Evolutionary conservation across 2,888 invertebrate species (phyloP), one percentile per base, ranked within the genome.

Genomic region (Nomada ferruginata): DNA sequence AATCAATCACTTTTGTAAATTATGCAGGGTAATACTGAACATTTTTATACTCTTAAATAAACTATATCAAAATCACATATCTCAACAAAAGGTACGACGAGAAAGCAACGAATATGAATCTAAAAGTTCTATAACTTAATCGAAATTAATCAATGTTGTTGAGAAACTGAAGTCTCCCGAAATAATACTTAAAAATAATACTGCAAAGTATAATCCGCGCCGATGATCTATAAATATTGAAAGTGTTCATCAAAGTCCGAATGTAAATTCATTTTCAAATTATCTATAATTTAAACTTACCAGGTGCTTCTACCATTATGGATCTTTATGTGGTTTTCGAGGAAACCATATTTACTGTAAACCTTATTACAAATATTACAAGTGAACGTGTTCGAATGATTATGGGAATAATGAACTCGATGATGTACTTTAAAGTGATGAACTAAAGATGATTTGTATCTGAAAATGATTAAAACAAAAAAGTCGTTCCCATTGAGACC

Each of bases 381-480:
- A 42, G 18, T 68, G 26, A 74, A 86, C 15, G 7, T 68, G 23
- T 59, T 68, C 0, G 36, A 42, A 36, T 1, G 15, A 47, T 78
- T 42, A 7, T 2, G 10, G n/a, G 11, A 13, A 36, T 57, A 50
- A 23, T 47, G 55, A 29, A 78, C 4, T 0, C 72, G 7, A 59
- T 87, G 87, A 10, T 4, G 15, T 1, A 2, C 9, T 52, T 63
- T 84, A 57, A 86, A 65, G 57, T 87, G 87, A 5, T 86, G 76
- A 61, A 61, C 20, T 42, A 87, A 68, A 15, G 87, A 80, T 0
- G 87, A 87, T 50, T 74, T 87, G 36, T 87, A 77, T 50, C 87
- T 87, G 71, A 61, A 86, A 87, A 36, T 36, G 36, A 36, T 36
- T 36, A 7, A 36, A 36, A 36, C 36, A 36, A 1, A 79, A 71